These are phyloP conservation scores for Druon quercuslanigerum DNA, from an alignment of 1,140 invertebrate species.

Conservation along the genomic window DNA sequence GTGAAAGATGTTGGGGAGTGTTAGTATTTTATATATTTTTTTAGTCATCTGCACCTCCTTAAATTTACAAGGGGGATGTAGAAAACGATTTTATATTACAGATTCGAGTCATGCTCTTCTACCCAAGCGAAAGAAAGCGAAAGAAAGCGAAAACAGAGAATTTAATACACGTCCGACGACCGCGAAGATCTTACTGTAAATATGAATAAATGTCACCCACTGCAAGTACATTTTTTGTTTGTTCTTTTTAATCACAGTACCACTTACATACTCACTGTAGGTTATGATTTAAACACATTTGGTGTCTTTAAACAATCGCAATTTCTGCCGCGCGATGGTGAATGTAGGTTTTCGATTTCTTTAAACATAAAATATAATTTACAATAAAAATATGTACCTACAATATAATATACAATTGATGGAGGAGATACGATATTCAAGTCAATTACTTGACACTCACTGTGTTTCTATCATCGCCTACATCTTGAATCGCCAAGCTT, in stretches of 20 bases:
- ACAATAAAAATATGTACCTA: slow-evolving; percentile 16
- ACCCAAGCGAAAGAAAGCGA: slow-evolving; percentile 2
- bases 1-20: slow-evolving; percentile 16
- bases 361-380: slow-evolving; percentile 27
- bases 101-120: slow-evolving; percentile 20
- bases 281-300: slow-evolving; percentile 26
- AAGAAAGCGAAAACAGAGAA: slow-evolving; percentile 12
- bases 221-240: slow-evolving; percentile 9
- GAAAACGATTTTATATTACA: slow-evolving; percentile 23
- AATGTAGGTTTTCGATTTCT: not conserved
- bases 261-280: slow-evolving; percentile 27
- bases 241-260: not conserved
- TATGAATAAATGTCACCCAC: slow-evolving; percentile 22
- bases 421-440: slow-evolving; percentile 14
- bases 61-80: slow-evolving; percentile 22
- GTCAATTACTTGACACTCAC: slow-evolving; percentile 2
- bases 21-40: slow-evolving; percentile 15
- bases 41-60: slow-evolving; percentile 20
- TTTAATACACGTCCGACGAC: not conserved
- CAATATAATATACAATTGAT: slow-evolving; percentile 16
- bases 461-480: slow-evolving; percentile 40
- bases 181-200: not conserved
- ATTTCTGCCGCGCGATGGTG: not conserved
- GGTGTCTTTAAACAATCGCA: not conserved
- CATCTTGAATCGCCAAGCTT: slow-evolving; percentile 42